Evolutionary conservation across 64 coral and sea anemone genomes (phyloP).

Genomic region (Montipora foliosa): DNA sequence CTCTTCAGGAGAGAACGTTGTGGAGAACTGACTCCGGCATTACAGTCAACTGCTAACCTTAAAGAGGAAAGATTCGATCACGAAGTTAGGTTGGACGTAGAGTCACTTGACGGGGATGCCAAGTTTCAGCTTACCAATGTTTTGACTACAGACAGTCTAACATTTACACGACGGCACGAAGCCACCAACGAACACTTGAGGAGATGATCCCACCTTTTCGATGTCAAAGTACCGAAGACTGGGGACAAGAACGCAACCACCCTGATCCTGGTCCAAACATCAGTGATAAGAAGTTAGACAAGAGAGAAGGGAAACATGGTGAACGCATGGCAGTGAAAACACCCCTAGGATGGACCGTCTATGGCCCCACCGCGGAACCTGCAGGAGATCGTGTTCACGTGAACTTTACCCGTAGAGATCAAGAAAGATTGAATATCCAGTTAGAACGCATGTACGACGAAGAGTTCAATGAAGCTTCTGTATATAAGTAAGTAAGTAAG

Average conservation of each 20-base stretch:
- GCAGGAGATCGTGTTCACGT: too few relatives aligned
- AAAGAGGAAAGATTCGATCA: neutral
- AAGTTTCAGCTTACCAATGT: constrained; percentile 60
- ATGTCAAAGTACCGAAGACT: neutral
- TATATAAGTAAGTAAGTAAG: too few relatives aligned
- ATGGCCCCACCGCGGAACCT: too few relatives aligned
- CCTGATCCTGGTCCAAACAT: neutral
- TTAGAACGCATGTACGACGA: too few relatives aligned
- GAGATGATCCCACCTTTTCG: neutral
- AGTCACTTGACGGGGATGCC: constrained; percentile 43
- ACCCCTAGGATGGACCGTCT: too few relatives aligned
- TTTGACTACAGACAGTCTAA: constrained; percentile 44
- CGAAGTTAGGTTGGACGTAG: constrained; percentile 58
- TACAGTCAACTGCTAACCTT: constrained; percentile 19
- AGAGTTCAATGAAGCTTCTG: too few relatives aligned
- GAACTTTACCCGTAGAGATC: too few relatives aligned
- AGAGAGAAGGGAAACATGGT: neutral
- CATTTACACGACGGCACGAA: neutral
- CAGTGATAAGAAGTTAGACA: neutral
- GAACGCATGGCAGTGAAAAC: too few relatives aligned
- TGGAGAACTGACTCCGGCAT: neutral
- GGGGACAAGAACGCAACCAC: neutral
- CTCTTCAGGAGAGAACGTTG: neutral
- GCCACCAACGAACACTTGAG: neutral
- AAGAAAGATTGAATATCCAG: too few relatives aligned